Percentiles rank a stretch among this genome's conserved stretches.
Conservation (phyloP, 2,888 invertebrate genomes). For the Serripes groenlandicus region DNA sequence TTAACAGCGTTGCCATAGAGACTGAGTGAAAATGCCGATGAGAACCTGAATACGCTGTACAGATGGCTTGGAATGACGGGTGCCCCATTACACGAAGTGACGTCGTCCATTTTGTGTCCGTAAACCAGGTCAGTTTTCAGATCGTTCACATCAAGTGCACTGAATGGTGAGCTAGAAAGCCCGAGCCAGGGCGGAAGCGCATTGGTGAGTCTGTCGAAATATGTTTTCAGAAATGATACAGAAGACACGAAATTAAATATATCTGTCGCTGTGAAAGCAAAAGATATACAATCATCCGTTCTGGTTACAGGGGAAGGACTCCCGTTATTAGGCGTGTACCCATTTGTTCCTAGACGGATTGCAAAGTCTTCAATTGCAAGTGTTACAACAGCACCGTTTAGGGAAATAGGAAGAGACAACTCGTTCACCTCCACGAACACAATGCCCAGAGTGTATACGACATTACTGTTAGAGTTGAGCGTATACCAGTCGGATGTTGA, state of each 20-base stretch:
- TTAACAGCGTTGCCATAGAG: conserved; percentile 38
- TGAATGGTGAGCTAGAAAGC: conserved; percentile 11
- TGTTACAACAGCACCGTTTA: conserved; percentile 13
- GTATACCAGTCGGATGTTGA: conserved; percentile 25
- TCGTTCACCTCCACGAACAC: conserved; percentile 31
- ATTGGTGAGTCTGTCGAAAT: conserved; percentile 18
- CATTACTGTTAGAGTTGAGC: neutral
- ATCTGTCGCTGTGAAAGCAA: conserved; percentile 37
- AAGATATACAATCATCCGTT: conserved; percentile 34
- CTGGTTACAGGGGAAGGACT: neutral
- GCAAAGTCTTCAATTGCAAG: neutral
- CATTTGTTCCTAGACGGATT: neutral
- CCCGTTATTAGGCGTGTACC: conserved; percentile 11
- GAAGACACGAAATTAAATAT: conserved; percentile 47
- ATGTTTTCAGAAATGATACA: conserved; percentile 41
- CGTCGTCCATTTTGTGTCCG: conserved; percentile 35
- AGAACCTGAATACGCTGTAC: conserved; percentile 53
- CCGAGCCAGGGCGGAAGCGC: conserved; percentile 45
- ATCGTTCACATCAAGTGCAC: conserved; percentile 38
- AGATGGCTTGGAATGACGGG: conserved; percentile 46
- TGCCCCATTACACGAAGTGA: conserved; percentile 44
- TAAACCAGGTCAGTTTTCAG: conserved; percentile 50
- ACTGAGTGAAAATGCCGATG: conserved; percentile 31
- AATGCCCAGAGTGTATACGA: conserved; percentile 24
- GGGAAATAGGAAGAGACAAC: conserved; percentile 18